phyloP scores from a whole-genome alignment of 2,797 vertebrate genomes.

The Atherinosoma microstoma region DNA sequence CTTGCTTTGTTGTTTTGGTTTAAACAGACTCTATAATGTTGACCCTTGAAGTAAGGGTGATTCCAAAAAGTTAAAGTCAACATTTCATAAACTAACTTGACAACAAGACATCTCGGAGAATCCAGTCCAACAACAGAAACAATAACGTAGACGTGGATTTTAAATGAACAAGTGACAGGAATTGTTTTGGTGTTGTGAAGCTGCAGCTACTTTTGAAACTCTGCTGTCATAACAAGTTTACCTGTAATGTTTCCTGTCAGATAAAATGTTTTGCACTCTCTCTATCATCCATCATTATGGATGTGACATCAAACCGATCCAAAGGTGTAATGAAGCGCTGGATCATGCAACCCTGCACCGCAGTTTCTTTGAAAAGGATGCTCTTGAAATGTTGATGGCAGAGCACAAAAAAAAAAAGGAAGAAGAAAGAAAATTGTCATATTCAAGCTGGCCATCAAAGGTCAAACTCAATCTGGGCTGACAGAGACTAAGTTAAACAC shows the following conservation, averaged over 20 bases:
- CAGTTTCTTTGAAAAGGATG: conserved; percentile 12
- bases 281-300: not conserved
- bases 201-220: not conserved
- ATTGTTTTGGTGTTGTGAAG: not conserved
- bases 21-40: too few species aligned
- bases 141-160: not conserved
- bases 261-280: not conserved
- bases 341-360: conserved; percentile 19
- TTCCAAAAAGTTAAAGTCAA: too few species aligned
- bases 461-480: conserved; percentile 24
- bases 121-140: too few species aligned
- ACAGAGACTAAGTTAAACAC: conserved; percentile 44
- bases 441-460: conserved; percentile 23
- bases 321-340: conserved; percentile 22
- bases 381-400: conserved; percentile 13
- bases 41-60: too few species aligned
- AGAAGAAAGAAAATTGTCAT: not conserved
- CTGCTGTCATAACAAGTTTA: not conserved
- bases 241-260: conserved; percentile 1
- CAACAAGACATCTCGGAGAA: too few species aligned
- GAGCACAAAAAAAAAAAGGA: not conserved
- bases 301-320: not conserved
- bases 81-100: too few species aligned
- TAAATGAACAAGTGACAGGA: not conserved
- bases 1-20: too few species aligned